Base-by-base conservation (phyloP, 2,888 invertebrate species). In the Sipunculus nudus region DNA sequence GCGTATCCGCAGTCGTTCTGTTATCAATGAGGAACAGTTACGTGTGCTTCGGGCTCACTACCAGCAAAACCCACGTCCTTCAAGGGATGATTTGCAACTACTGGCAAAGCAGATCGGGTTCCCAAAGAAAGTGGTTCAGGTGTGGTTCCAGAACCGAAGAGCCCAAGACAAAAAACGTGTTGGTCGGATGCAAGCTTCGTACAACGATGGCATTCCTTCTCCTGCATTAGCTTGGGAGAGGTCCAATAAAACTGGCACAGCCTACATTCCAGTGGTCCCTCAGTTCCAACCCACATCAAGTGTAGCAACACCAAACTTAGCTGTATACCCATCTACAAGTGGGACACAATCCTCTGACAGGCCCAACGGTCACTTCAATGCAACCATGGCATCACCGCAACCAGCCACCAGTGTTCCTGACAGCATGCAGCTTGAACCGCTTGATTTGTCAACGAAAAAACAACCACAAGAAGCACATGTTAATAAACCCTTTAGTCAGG, bases 51-150 rank as follows among this genome's bases (percentile, higher is more conserved):
- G 94, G 79, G 90, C 92, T 65, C 92, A 94, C 80, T 99, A 96
- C 82, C 88, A 91, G 50, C 84, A 90, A 23, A 97, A 99, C 85
- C 92, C 96, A 8, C 89, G 96, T 63, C 98, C 99, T 1, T 94
- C 94, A 78, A 91, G 96, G 49, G 95, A 95, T 72, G 97, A 97
- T 79, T 89, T 98, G 73, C 90, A 91, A 53, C 89, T 91, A 79
- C 93, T 99, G 74, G 96, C 79, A 10, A 73, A 73, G 29, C 95
- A 96, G 85, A 95, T 97, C 45, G 95, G 96, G 55, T 87, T 97
- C 65, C 94, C 96, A 81, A 97, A 97, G 84, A 88, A 96, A 72
- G 97, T 97, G 50, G 96, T 97, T 60, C 97, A 97, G 86, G 95
- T 95, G 64, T 69, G 69, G 69, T 96, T 96, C 86, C 96, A 96